Percentiles rank a stretch among this genome's conserved stretches.
Evolutionary conservation across 2,888 invertebrate species (phyloP).

Genomic region (Uloborus plumipes): DNA sequence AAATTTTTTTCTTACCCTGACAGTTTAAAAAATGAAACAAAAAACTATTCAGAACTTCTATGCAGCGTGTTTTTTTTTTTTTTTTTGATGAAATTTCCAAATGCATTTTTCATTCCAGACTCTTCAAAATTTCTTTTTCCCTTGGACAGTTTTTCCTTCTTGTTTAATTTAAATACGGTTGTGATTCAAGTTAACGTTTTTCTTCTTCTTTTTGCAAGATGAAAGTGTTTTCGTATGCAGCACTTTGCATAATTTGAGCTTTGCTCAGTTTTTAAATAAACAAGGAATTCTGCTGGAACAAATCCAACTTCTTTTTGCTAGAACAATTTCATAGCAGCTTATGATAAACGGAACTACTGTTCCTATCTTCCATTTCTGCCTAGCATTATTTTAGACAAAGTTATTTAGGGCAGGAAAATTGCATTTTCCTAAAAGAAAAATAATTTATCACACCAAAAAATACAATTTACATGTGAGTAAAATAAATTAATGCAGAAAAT

Average conservation of each 20-base stretch:
- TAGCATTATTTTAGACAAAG: no score
- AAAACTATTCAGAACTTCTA: no score
- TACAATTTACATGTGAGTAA: no score
- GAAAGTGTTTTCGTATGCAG: conserved; percentile 28
- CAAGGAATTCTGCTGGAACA: conserved; percentile 5
- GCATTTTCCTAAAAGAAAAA: no score
- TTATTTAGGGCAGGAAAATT: no score
- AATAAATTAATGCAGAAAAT: no score
- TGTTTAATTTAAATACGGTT: conserved; percentile 50
- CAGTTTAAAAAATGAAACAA: no score
- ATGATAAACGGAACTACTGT: conserved; percentile 44
- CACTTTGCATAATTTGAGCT: conserved; percentile 15
- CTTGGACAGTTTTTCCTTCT: conserved; percentile 3
- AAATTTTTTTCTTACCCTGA: no score
- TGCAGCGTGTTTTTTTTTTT: conserved; percentile 6
- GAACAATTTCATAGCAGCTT: conserved; percentile 38
- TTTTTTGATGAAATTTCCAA: conserved; percentile 1
- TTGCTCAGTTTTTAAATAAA: conserved; percentile 17
- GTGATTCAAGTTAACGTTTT: neutral
- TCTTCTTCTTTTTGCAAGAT: conserved; percentile 6
- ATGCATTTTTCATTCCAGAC: conserved; percentile 34
- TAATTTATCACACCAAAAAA: no score
- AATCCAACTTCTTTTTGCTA: conserved; percentile 37
- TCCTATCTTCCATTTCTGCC: neutral
- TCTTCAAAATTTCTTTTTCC: neutral